Evolutionary conservation across 2,113 vertebrate genomes (phyloP), one percentile per base, ranked within the genome.

Genomic region (Megaceryle maxima): DNA sequence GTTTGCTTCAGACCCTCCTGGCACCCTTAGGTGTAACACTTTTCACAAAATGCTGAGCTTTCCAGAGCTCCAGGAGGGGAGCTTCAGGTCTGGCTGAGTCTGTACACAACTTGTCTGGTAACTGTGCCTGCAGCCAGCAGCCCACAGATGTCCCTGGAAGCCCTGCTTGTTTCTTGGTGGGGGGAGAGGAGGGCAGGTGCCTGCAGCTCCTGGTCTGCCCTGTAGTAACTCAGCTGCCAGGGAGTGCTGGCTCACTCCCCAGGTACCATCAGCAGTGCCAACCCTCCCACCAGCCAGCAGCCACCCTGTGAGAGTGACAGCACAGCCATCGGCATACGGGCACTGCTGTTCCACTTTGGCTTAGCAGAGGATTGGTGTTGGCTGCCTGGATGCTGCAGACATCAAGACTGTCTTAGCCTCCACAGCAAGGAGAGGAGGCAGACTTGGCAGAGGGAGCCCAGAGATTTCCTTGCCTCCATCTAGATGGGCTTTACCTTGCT

Each of bases 401-500:
- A 11, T 6, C 18, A 28, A 39, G n/a, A 41, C 20, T 44, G 37
- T 44, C 57, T 53, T 37, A 35, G 46, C 4, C 28, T 63, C 22
- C 44, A 19, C 2, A 1, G 13, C 4, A 1, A 28, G 57, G 18
- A 79, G 53, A 82, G 18, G 62, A 88, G 69, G 13, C 35, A 85
- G 78, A 80, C 28, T 22, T 28, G 68, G 13, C 15, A 39, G n/a
- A 50, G 14, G 22, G 64, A 92, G 10, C 37, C 13, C 4, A 2
- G 26, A 57, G 44, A 35, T 6, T 33, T 74, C 19, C 22, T 59
- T 4, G 1, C 9, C 33, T 88, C 46, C 18, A 10, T 11, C 55
- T 15, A 70, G 26, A 51, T 1, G 11, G 73, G 33, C 26, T 75
- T 97, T 97, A 97, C 96, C 95, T 97, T 96, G 66, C 62, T 87